These are phyloP conservation scores for Cylas formicarius DNA, from an alignment of 1,140 invertebrate genomes.

Conservation along the genomic window DNA sequence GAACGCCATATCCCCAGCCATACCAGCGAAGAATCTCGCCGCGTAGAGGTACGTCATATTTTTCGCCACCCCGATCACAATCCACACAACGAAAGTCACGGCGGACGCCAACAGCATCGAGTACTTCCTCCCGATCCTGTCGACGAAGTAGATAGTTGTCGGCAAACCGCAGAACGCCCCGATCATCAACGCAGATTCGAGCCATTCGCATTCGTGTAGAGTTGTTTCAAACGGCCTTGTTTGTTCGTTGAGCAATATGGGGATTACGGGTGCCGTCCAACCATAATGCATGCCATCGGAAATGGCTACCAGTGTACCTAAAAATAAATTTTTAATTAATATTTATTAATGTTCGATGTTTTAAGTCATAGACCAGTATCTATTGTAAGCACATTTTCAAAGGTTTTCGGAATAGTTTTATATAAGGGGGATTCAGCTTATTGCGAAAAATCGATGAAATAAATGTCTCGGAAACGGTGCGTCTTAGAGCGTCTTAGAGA, in stretches of 20 bases:
- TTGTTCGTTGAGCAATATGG: too few species aligned
- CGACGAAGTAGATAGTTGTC: conserved; percentile 47
- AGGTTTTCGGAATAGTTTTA: too few species aligned
- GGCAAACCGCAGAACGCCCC: conserved; percentile 53
- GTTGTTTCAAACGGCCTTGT: conserved; percentile 1
- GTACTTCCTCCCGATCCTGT: conserved; percentile 56
- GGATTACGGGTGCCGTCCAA: conserved; percentile 55
- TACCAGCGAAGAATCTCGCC: conserved; percentile 40
- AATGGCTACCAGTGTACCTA: conserved; percentile 17
- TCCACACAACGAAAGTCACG: conserved; percentile 55
- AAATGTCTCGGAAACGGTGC: too few species aligned
- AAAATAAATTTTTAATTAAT: conserved; percentile 7
- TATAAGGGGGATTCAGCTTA: too few species aligned
- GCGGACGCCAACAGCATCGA: conserved; percentile 49
- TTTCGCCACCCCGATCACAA: conserved; percentile 45
- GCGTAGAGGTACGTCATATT: conserved; percentile 34
- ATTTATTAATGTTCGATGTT: too few species aligned
- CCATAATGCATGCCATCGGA: conserved; percentile 34
- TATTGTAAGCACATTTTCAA: too few species aligned
- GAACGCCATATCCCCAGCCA: conserved; percentile 29
- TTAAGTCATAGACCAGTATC: too few species aligned
- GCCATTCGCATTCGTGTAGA: conserved; percentile 45
- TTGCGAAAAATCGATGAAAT: too few species aligned
- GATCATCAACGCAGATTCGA: conserved; percentile 51
- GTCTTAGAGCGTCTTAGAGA: too few species aligned